Conservation (phyloP, 1,140 invertebrate genomes). For the Phocides pigmalion region DNA sequence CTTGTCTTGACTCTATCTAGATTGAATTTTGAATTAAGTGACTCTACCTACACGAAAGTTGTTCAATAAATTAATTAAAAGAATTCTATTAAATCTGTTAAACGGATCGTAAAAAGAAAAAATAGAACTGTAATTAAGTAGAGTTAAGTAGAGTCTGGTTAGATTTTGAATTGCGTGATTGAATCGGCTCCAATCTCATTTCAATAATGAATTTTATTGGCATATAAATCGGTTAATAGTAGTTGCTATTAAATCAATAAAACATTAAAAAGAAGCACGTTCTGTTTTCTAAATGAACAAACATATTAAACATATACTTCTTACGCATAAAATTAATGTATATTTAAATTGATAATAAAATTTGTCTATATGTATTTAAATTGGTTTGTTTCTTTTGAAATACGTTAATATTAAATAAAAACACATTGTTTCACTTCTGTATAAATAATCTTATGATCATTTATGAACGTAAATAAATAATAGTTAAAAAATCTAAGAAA, state of each 20-base stretch:
- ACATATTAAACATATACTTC: no score
- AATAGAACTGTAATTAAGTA: conserved; percentile 34
- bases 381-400: no score
- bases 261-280: neutral
- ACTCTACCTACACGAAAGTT: neutral
- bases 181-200: conserved; percentile 37
- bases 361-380: no score
- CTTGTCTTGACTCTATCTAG: neutral
- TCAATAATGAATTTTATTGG: conserved; percentile 42
- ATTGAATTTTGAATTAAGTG: neutral
- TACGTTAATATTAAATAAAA: no score
- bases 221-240: conserved; percentile 32
- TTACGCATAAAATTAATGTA: no score
- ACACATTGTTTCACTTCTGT: no score
- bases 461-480: no score
- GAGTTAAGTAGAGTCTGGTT: no score
- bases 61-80: neutral
- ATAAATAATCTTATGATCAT: no score
- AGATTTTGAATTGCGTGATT: conserved; percentile 34
- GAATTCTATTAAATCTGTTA: conserved; percentile 28
- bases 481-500: no score
- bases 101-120: conserved; percentile 27
- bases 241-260: neutral
- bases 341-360: no score
- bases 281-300: no score